phyloP scores from a whole-genome alignment of 2,113 vertebrate species.

The Sprattus sprattus region DNA sequence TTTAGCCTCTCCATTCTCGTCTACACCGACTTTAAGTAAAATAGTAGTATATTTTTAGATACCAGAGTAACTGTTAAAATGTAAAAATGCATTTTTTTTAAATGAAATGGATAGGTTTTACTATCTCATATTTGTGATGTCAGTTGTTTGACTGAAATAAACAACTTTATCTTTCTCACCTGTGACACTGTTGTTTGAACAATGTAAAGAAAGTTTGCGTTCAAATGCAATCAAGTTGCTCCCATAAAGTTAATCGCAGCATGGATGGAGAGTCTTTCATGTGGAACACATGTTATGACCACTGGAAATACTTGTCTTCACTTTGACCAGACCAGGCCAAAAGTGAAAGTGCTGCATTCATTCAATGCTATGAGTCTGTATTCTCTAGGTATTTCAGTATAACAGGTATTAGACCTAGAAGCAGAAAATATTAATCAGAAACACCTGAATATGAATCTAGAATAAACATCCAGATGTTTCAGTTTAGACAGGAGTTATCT shows the following conservation, averaged over 20 bases:
- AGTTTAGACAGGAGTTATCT: neutral
- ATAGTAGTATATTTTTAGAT: neutral
- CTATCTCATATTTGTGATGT: conserved; percentile 56
- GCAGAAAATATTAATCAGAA: too few relatives aligned
- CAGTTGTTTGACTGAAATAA: conserved; percentile 11
- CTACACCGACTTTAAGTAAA: too few relatives aligned
- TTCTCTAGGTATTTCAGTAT: neutral
- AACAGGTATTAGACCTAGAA: neutral
- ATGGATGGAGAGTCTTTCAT: neutral
- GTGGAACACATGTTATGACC: neutral
- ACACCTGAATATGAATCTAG: too few relatives aligned
- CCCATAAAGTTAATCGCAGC: neutral
- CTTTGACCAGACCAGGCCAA: too few relatives aligned
- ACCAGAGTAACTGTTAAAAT: neutral
- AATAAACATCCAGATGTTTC: neutral
- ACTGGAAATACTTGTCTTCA: neutral
- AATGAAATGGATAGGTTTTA: conserved; percentile 74
- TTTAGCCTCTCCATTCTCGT: neutral
- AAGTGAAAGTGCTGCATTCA: too few relatives aligned
- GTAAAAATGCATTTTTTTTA: neutral
- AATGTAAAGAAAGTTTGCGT: neutral
- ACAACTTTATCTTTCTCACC: neutral
- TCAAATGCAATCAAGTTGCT: conserved; percentile 12
- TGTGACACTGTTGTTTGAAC: neutral
- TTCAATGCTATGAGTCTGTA: neutral